These are phyloP conservation scores for Pygoscelis antarcticus DNA, from an alignment of 2,113 vertebrate genomes.

Conservation along the genomic window DNA sequence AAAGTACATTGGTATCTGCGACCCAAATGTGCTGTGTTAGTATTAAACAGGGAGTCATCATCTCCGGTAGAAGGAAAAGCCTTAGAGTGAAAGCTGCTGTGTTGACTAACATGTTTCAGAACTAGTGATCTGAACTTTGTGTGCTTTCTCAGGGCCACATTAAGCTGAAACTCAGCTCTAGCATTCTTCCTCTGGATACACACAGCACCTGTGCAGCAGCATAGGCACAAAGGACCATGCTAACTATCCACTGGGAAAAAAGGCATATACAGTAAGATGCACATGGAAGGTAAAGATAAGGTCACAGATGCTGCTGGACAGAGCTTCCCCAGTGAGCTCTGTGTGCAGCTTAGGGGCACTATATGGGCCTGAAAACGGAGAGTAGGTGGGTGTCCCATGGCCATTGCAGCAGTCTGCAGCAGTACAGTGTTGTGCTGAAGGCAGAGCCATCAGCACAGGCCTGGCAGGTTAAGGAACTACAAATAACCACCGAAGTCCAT, in stretches of 20 bases:
- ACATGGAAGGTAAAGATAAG: not conserved
- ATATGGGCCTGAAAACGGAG: not conserved
- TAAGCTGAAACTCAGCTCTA: not conserved
- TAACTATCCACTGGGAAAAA: not conserved
- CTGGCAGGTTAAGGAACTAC: not conserved
- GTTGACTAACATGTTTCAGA: not conserved
- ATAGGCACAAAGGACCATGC: not conserved
- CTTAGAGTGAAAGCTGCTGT: not conserved
- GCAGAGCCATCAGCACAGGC: not conserved
- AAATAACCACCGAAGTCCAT: not conserved
- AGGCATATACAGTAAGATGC: not conserved
- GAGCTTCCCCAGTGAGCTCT: not conserved
- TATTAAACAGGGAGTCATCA: not conserved
- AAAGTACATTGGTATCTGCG: not conserved
- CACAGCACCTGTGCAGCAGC: not conserved
- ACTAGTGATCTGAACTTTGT: not conserved
- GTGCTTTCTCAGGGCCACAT: not conserved
- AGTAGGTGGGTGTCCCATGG: too few species aligned
- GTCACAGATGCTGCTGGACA: not conserved
- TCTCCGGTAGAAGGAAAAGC: not conserved
- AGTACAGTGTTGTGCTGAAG: accelerated
- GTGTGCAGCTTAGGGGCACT: not conserved
- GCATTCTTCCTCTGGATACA: not conserved
- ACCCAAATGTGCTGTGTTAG: not conserved
- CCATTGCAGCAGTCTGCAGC: not conserved